Evolutionary conservation across 2,797 vertebrate species (phyloP).

Genomic region (Pangasius krempfi): DNA sequence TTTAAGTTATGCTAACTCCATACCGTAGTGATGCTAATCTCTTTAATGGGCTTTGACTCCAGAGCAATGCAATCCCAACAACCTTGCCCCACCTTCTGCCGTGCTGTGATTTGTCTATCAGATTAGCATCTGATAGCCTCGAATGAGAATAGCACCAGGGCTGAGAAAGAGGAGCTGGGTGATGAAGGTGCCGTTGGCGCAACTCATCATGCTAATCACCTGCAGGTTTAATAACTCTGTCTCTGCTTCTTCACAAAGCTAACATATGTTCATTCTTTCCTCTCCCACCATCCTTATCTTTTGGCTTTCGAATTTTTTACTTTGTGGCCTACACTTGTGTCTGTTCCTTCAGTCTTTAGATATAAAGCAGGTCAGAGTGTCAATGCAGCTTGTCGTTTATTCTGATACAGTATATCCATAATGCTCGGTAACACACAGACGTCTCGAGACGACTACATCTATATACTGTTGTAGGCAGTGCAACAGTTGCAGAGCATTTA

Average conservation of each 20-base stretch:
- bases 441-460: neutral
- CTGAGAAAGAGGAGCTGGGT: conserved; percentile 29
- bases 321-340: neutral
- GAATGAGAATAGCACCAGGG: conserved; percentile 44
- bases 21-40: conserved; percentile 49
- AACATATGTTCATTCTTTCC: neutral
- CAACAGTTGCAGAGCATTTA: neutral
- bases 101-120: conserved; percentile 36
- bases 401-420: no score
- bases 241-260: conserved; percentile 20
- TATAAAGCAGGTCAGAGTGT: neutral
- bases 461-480: neutral
- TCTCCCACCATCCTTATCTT: neutral
- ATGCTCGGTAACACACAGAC: neutral
- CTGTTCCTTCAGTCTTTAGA: neutral
- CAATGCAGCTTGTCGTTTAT: no score
- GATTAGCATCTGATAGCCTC: conserved; percentile 49
- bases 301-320: neutral
- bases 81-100: conserved; percentile 2
- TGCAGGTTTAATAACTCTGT: conserved; percentile 40
- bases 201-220: conserved; percentile 22
- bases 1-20: conserved; percentile 16
- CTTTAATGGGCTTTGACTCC: conserved; percentile 44
- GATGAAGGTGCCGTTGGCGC: conserved; percentile 20
- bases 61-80: conserved; percentile 28